Base-by-base conservation (phyloP, 2,797 vertebrate species). In the Rhabdomys pumilio region DNA sequence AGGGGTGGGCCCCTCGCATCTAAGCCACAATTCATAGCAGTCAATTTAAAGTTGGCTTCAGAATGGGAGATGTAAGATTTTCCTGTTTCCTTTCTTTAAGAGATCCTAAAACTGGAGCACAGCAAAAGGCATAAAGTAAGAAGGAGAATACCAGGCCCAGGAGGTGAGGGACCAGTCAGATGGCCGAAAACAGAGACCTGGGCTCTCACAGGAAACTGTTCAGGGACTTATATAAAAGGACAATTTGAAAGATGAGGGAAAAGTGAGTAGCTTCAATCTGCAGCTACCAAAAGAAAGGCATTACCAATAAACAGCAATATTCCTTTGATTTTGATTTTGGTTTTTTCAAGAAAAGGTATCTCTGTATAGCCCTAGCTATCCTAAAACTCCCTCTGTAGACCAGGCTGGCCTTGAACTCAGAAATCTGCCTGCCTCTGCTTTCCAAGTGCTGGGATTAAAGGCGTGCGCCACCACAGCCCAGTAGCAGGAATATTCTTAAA, bases 11-110 rank as follows among this genome's bases (percentile, higher is more conserved):
- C 50, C 59, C 80, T 34, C 50, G 38, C 14, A n/a, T 38, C 67
- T 75, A 17, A 44, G 73, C 14, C 50, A 73, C 31, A 88, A 88
- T 34, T 76, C 38, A 57, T 13, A 76, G 3, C 59, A n/a, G 59
- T 67, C 72, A 93, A 63, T 47, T 26, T 73, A 81, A 79, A 97
- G 76, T 81, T 50, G 38, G 59, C 19, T 81, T 82, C 61, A 92
- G 77, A 92, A 89, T 59, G 38, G 69, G 20, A 87, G n/a, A 31
- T 80, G 19, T 19, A 95, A 65, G 59, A 6, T 73, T 10, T 55
- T 38, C 6, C 61, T 31, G 26, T 2, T 17, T 76, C 75, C 57
- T 73, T 94, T 83, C 63, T 65, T 94, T 61, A 50, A 34, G 80
- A 73, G 50, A 67, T 41, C 87, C 31, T 75, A 61, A 38, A 79